Conservation (phyloP, 2,113 vertebrate genomes). For the Anguilla japonica region DNA sequence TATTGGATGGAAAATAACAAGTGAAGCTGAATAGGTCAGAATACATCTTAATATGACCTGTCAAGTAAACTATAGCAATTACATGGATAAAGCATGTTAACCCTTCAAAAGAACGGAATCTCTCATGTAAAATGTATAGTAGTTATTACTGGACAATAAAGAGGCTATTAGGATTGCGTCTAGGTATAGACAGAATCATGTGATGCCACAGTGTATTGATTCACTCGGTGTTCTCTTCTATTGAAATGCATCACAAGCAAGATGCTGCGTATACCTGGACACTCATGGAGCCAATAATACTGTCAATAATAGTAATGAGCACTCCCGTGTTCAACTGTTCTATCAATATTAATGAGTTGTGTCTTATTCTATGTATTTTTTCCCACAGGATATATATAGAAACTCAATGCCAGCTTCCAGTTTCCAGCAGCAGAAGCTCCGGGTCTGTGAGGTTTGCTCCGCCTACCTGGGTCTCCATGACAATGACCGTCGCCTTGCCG, state of each 20-base stretch:
- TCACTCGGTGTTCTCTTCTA: neutral
- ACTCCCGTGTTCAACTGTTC: neutral
- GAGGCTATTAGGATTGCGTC: no score
- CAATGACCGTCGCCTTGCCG: constrained; percentile 93
- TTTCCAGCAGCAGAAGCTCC: constrained; percentile 96
- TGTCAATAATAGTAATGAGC: neutral
- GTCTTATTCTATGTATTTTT: neutral
- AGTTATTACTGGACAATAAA: no score
- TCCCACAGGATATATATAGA: constrained; percentile 87
- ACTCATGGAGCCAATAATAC: neutral
- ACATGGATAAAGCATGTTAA: no score
- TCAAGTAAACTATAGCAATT: no score
- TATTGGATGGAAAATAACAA: no score
- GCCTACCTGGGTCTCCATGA: constrained; percentile 97
- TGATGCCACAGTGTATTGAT: neutral
- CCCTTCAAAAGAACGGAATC: no score
- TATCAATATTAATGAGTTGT: neutral
- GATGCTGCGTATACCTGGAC: neutral
- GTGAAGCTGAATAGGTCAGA: no score
- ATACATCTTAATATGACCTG: no score
- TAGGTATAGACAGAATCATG: no score
- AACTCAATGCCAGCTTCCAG: constrained; percentile 99
- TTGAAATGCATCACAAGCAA: neutral
- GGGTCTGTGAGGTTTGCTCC: constrained; percentile 97
- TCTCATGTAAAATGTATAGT: no score